These are phyloP conservation scores for Poliocrania exsul DNA, from an alignment of 2,797 vertebrate species.

Conservation along the genomic window DNA sequence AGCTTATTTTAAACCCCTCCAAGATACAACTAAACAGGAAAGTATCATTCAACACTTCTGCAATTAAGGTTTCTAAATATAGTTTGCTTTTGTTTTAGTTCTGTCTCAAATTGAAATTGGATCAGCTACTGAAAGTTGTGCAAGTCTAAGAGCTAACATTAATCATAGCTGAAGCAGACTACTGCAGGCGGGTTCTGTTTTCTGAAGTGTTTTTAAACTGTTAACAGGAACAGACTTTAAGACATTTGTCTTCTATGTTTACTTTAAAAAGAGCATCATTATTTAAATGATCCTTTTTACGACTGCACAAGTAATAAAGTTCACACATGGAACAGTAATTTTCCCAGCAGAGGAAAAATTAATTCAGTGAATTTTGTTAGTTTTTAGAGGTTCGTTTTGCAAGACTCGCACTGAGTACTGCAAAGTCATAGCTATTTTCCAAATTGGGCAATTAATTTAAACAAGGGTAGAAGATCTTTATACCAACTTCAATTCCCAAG, in stretches of 20 bases:
- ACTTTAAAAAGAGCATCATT: conserved; percentile 5
- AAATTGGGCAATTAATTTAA: background rate
- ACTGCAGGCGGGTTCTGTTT: background rate
- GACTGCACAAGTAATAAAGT: background rate
- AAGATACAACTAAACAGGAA: background rate
- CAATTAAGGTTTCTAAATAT: background rate
- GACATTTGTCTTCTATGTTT: conserved; percentile 5
- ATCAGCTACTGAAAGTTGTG: background rate
- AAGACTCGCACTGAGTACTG: background rate
- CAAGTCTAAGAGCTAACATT: background rate
- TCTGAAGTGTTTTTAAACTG: conserved; percentile 23
- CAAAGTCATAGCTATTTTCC: background rate
- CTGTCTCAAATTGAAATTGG: background rate
- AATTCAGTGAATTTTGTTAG: background rate
- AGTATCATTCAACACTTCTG: background rate
- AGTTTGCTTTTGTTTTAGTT: conserved; percentile 6
- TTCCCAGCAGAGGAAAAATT: background rate
- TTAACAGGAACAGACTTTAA: conserved; percentile 5
- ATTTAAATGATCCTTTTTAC: conserved; percentile 23
- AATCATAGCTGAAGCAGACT: background rate
- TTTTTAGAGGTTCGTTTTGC: background rate
- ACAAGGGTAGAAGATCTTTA: background rate
- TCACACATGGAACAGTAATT: background rate
- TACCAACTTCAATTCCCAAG: background rate
- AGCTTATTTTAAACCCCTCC: background rate